A percentile compares a stretch with the other conserved stretches of the same genome.
Evolutionary conservation across 2,797 vertebrate species (phyloP).

Genomic region (Dipus sagitta): DNA sequence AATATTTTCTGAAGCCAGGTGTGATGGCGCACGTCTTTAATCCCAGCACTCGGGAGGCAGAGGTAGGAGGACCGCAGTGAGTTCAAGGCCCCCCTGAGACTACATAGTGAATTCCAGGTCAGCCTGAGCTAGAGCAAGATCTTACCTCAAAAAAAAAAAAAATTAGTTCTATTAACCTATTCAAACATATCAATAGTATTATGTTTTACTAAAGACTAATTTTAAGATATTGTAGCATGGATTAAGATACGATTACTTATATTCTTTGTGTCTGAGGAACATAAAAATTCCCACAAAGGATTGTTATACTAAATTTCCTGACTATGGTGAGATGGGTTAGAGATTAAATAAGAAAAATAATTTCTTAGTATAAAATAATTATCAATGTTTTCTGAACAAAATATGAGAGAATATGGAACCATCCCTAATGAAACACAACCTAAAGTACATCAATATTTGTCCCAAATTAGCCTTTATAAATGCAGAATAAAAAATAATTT

Average conservation of each 20-base stretch:
- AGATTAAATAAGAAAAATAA: neutral
- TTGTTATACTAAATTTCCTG: neutral
- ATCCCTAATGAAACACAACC: neutral
- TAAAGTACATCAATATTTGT: slow-evolving; percentile 2
- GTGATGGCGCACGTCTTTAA: too few relatives aligned
- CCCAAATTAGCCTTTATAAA: neutral
- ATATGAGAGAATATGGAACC: neutral
- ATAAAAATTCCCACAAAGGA: neutral
- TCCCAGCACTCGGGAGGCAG: too few relatives aligned
- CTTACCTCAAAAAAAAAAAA: too few relatives aligned
- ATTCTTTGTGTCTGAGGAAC: neutral
- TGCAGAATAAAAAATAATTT: slow-evolving; percentile 29
- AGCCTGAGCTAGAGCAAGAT: too few relatives aligned
- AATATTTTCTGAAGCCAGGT: too few relatives aligned
- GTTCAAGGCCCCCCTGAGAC: too few relatives aligned
- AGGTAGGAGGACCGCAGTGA: too few relatives aligned
- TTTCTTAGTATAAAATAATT: neutral
- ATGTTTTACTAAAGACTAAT: neutral
- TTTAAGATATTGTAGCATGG: neutral
- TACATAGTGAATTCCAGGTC: too few relatives aligned
- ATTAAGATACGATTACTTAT: neutral
- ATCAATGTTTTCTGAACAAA: neutral
- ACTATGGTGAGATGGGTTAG: neutral
- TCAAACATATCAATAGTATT: neutral
- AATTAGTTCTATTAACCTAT: neutral